Evolutionary conservation across 2,113 vertebrate genomes (phyloP).

Genomic region (Gorsachius goisagi): DNA sequence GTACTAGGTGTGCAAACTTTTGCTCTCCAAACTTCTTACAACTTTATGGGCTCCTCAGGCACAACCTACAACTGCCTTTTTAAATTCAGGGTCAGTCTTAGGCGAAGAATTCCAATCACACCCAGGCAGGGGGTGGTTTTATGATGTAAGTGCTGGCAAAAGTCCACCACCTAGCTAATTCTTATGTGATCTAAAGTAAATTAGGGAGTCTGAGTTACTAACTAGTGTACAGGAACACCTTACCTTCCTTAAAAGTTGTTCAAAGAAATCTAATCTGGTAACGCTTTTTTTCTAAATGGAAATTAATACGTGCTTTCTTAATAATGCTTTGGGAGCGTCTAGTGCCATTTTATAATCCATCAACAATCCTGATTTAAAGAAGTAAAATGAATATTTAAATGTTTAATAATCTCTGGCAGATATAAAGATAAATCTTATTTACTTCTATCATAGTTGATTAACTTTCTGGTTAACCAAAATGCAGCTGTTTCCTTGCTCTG

Average conservation of each 20-base stretch:
- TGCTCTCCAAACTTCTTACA: not conserved
- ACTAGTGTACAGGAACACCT: not conserved
- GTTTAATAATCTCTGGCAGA: constrained; percentile 25
- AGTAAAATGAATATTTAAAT: constrained; percentile 24
- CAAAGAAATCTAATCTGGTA: not conserved
- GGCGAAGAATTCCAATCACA: constrained; percentile 56
- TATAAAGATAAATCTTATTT: constrained; percentile 28
- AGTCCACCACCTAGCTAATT: constrained; percentile 49
- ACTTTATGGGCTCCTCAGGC: constrained; percentile 40
- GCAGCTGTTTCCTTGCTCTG: constrained; percentile 23
- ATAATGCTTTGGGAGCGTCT: not conserved
- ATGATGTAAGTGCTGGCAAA: constrained; percentile 63
- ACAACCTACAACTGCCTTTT: constrained; percentile 31
- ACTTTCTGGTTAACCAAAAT: constrained; percentile 47
- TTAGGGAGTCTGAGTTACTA: not conserved
- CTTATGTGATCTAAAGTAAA: constrained; percentile 43
- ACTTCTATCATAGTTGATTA: constrained; percentile 38
- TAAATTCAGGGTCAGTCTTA: constrained; percentile 53
- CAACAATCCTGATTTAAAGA: not conserved
- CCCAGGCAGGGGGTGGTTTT: constrained; percentile 60
- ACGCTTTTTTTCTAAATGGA: not conserved
- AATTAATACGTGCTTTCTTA: not conserved
- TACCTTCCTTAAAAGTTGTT: constrained; percentile 15
- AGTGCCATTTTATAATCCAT: not conserved
- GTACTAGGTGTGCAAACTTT: not conserved